These are phyloP conservation scores for Archaeoteleia sp. DNA, from an alignment of 2,888 invertebrate species.

Conservation along the genomic window DNA sequence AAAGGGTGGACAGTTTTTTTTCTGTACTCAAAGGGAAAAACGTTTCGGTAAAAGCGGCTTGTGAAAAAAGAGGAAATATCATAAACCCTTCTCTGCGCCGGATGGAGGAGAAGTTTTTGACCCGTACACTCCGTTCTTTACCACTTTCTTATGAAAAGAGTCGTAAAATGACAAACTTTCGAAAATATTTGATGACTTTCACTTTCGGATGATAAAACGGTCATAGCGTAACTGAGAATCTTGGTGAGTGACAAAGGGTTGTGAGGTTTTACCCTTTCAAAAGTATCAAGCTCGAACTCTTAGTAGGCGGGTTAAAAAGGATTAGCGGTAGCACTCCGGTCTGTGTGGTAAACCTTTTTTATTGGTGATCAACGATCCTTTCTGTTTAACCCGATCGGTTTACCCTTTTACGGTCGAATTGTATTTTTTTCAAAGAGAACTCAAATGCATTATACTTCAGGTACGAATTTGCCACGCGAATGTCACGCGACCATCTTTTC, in stretches of 20 bases:
- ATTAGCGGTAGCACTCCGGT: slow-evolving; percentile 61
- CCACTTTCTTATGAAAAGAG: slow-evolving; percentile 58
- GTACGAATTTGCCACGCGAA: slow-evolving; percentile 57
- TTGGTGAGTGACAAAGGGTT: slow-evolving; percentile 57
- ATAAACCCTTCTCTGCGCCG: slow-evolving; percentile 65
- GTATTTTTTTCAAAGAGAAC: slow-evolving; percentile 68
- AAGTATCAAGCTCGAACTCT: slow-evolving; percentile 57
- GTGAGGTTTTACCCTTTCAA: slow-evolving; percentile 64
- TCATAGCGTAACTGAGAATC: slow-evolving; percentile 25
- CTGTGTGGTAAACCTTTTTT: slow-evolving; percentile 66
- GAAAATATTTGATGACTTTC: slow-evolving; percentile 62
- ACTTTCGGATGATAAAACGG: slow-evolving; percentile 50
- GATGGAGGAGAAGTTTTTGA: slow-evolving; percentile 39
- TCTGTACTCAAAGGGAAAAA: slow-evolving; percentile 55
- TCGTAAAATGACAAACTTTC: slow-evolving; percentile 56
- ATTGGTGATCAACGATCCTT: slow-evolving; percentile 71
- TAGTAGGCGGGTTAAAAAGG: slow-evolving; percentile 67
- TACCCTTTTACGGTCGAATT: slow-evolving; percentile 64
- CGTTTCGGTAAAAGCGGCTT: slow-evolving; percentile 11
- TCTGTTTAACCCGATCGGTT: slow-evolving; percentile 68
- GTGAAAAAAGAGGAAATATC: slow-evolving; percentile 58
- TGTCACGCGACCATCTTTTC: slow-evolving; percentile 50
- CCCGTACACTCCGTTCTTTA: slow-evolving; percentile 48
- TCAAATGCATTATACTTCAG: slow-evolving; percentile 42
- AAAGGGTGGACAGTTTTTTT: slow-evolving; percentile 66